Percentiles rank a stretch among this genome's conserved stretches.
phyloP scores from a whole-genome alignment of 2,797 vertebrate genomes.

The Eulemur mongoz region DNA sequence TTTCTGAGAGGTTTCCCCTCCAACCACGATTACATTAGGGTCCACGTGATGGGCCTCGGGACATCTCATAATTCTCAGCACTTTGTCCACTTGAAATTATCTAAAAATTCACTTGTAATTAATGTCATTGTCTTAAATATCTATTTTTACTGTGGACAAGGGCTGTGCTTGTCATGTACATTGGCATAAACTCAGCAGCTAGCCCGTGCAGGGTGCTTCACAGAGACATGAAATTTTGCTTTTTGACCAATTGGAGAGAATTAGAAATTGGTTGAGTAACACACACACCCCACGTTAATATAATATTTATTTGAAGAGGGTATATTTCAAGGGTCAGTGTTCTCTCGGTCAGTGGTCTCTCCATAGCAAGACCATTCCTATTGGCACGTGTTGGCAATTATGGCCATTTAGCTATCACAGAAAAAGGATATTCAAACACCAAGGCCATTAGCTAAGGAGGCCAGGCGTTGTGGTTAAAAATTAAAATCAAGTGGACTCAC shows the following conservation, averaged over 20 bases:
- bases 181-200: not conserved
- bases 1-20: not conserved
- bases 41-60: not conserved
- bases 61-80: not conserved
- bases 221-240: not conserved
- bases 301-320: not conserved
- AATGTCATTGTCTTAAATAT: not conserved
- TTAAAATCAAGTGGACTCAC: not conserved
- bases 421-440: not conserved
- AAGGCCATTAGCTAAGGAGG: not conserved
- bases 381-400: not conserved
- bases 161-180: accelerated
- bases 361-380: not conserved
- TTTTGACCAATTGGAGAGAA: not conserved
- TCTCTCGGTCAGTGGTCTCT: not conserved
- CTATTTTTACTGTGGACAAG: not conserved
- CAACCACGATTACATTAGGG: not conserved
- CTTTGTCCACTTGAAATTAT: not conserved
- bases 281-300: not conserved
- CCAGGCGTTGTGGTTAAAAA: not conserved
- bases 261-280: not conserved
- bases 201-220: not conserved
- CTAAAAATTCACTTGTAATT: not conserved
- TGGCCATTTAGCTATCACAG: not conserved
- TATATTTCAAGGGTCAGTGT: not conserved